Evolutionary conservation across 92 coral and sea anemone species (phyloP), one percentile per base, ranked within the genome.

Genomic region (Palythoa grandiflora): DNA sequence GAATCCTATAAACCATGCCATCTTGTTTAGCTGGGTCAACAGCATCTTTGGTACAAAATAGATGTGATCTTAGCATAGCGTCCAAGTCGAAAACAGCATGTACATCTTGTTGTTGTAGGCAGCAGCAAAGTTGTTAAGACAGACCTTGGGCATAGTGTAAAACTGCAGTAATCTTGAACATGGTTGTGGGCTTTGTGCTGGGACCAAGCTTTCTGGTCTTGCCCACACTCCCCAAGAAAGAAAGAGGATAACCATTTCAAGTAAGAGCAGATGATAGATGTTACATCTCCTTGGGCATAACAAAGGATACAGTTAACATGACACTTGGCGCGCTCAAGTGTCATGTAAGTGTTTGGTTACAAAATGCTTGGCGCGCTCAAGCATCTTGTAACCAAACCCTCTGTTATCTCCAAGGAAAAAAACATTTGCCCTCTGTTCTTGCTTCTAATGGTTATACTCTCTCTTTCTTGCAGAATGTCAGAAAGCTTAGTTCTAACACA

Each of bases 1-100:
- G 76, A 71, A 71, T 71, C 76, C 36, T 71, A 2, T 71, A 71
- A 71, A 37, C 76, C 76, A 71, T 28, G 76, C 35, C 76, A 71
- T 71, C 48, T 71, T 71, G 76, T 71, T 71, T 71, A 71, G 76
- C 52, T 28, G 76, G 76, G 76, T 71, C 51, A 71, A 71, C 76
- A 38, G 76, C 48, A 28, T 71, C 76, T 39, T 71, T 71, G 48
- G 51, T 35, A 38, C 76, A 28, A 35, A 71, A 50, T 71, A 71
- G 76, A 71, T 71, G 40, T 71, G 50, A 71, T 71, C 48, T 71
- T 71, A 71, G 76, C 36, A 28, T 71, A 37, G 52, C 36, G 17
- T 71, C 76, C 28, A 28, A 71, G 2, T 71, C 36, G 76, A 71
- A 71, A 71, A 71, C 76, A 28, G 76, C 76, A 28, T 28, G 28